Base-by-base conservation (phyloP, 2,888 invertebrate species). In the Ctena decussata region DNA sequence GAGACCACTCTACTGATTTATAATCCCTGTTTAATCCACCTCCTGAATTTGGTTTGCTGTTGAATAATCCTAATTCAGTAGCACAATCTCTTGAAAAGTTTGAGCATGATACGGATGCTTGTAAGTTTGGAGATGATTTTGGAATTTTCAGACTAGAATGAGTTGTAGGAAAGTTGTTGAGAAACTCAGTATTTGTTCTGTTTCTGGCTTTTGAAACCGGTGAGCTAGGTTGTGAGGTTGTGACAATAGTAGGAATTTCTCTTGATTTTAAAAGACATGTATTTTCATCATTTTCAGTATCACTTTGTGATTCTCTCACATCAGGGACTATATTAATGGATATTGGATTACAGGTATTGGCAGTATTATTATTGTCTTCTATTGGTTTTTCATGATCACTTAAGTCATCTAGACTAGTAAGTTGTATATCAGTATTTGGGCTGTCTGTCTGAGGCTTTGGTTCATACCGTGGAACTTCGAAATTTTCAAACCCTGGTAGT, bases 1-100 rank as follows among this genome's bases (percentile, higher is more conserved):
- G 90, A 76, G 92, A 92, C 94, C 94, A 94, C 84, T 93, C 92
- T 35, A 89, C 39, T 6, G 91, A 91, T 77, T 92, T 92, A 77
- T 90, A 91, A 73, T 93, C 92, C 8, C 85, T 72, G 41, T 89
- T 86, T 18, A 84, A 53, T 46, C 84, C 86, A 77, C 71, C 72
- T 8, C 79, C 75, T 35, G 24, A 53, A 72, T 46, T 72, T 2
- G 24, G 37, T 41, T 24, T 72, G 18, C 24, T 65, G 65, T 65
- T 32, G 30, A 78, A 74, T 30, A 83, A 35, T 73, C 81, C 69
- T 3, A 73, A 57, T 21, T 41, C 44, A 21, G 44, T 46, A 27
- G 32, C 24, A 39, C 73, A 39, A 32, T 75, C 53, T 44, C 37
- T 44, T 0, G 49, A 77, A 69, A 82, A 73, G 11, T 74, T 35